phyloP scores from a whole-genome alignment of 1,140 invertebrate species.

The Drosophila chauvacae region DNA sequence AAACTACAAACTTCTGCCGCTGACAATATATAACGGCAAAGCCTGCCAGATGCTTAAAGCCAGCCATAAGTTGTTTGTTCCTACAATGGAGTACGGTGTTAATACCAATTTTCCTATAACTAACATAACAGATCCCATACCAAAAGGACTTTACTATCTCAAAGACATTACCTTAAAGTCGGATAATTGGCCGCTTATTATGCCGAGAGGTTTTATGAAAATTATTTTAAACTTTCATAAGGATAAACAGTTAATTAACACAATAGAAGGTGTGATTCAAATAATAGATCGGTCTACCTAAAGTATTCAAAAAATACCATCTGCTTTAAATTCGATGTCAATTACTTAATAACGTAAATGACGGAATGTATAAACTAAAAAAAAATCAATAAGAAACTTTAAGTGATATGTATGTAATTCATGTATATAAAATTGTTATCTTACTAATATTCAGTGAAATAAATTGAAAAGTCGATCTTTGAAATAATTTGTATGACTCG shows the following conservation, averaged over 20 bases:
- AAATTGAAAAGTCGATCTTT: too few species aligned
- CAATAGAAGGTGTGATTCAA: neutral
- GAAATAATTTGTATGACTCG: too few species aligned
- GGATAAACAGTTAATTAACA: neutral
- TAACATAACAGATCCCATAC: neutral
- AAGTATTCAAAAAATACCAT: neutral
- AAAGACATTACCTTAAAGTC: neutral
- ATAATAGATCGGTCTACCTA: neutral
- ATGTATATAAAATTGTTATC: too few species aligned
- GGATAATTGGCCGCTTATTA: neutral
- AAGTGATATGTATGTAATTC: too few species aligned
- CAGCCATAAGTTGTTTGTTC: neutral
- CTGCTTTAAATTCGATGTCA: too few species aligned
- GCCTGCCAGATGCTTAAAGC: neutral
- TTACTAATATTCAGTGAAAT: too few species aligned
- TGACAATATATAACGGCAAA: neutral
- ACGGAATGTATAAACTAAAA: too few species aligned
- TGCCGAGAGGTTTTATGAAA: neutral
- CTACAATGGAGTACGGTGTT: neutral
- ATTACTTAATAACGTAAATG: too few species aligned
- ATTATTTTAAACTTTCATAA: neutral
- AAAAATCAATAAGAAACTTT: too few species aligned
- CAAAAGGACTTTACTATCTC: neutral
- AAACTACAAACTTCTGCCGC: neutral
- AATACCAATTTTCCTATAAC: neutral